These are phyloP conservation scores for Lagria hirta DNA, from an alignment of 2,888 invertebrate species.

Conservation along the genomic window DNA sequence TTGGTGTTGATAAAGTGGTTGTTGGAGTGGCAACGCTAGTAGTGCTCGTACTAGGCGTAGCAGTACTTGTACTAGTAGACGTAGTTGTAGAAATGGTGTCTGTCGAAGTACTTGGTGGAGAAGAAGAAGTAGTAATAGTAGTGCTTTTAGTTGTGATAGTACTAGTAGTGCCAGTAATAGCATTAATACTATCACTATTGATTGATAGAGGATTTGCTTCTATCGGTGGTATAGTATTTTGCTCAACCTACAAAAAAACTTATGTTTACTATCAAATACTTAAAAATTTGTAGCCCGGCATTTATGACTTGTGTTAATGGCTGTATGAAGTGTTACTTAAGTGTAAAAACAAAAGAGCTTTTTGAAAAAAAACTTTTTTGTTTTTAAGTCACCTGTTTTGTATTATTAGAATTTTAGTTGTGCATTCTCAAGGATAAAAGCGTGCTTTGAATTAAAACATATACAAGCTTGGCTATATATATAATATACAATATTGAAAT, in stretches of 20 bases:
- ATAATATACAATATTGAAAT: slow-evolving; percentile 23
- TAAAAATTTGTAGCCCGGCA: too few species aligned
- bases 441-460: slow-evolving; percentile 22
- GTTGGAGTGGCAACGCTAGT: slow-evolving; percentile 18
- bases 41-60: slow-evolving; percentile 30
- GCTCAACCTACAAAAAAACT: slow-evolving; percentile 37
- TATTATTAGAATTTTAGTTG: slow-evolving; percentile 13
- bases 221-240: slow-evolving; percentile 32
- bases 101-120: slow-evolving; percentile 14
- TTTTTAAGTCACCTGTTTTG: slow-evolving; percentile 21
- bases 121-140: slow-evolving; percentile 16
- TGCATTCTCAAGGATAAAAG: slow-evolving; percentile 16
- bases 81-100: slow-evolving; percentile 14
- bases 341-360: slow-evolving; percentile 14
- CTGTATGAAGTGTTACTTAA: slow-evolving; percentile 18
- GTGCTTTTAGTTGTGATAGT: slow-evolving; percentile 26
- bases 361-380: slow-evolving; percentile 8
- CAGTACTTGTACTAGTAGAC: slow-evolving; percentile 29
- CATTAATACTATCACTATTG: slow-evolving; percentile 12
- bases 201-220: slow-evolving; percentile 30
- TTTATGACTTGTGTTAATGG: slow-evolving; percentile 17
- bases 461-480: slow-evolving; percentile 23
- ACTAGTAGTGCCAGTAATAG: slow-evolving; percentile 24
- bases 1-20: slow-evolving; percentile 56
- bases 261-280: too few species aligned